Percentiles rank a stretch among this genome's conserved stretches.
Conservation (phyloP, 2,888 invertebrate species). For the Caenorhabditis panamensis region DNA sequence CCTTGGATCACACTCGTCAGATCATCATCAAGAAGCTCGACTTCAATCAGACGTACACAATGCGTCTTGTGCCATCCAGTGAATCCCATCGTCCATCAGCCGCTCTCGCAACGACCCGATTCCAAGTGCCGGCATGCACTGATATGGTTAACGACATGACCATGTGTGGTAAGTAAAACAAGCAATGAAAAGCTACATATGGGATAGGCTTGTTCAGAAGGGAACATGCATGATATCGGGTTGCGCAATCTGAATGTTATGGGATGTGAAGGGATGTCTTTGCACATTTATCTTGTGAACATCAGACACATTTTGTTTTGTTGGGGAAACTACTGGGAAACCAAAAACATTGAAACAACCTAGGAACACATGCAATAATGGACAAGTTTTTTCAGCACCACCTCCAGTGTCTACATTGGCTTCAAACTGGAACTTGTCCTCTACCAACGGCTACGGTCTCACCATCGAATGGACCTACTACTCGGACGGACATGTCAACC, state of each 20-base stretch:
- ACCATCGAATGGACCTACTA: conserved; percentile 60
- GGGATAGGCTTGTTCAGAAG: conserved; percentile 14
- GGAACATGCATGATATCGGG: conserved; percentile 15
- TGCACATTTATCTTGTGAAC: conserved; percentile 53
- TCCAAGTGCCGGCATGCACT: conserved; percentile 62
- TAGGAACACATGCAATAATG: no score
- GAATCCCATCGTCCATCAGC: conserved; percentile 11
- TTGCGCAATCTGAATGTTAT: conserved; percentile 18
- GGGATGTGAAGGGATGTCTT: conserved; percentile 22
- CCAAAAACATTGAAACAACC: background rate
- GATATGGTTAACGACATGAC: conserved; percentile 62
- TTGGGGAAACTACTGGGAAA: background rate
- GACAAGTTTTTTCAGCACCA: conserved; percentile 58
- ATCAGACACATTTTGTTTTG: conserved; percentile 2
- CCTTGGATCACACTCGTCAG: conserved; percentile 59
- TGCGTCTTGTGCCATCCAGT: conserved; percentile 24
- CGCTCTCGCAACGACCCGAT: conserved; percentile 44
- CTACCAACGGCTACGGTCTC: conserved; percentile 51
- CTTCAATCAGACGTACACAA: conserved; percentile 61
- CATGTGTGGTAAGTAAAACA: conserved; percentile 67
- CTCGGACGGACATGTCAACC: conserved; percentile 27
- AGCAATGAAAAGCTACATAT: conserved; percentile 40
- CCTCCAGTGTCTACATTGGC: conserved; percentile 50
- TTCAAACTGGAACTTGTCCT: conserved; percentile 62
- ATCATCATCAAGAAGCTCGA: conserved; percentile 63